Base-by-base conservation (phyloP, 2,113 vertebrate genomes). In the Epinephelus lanceolatus region DNA sequence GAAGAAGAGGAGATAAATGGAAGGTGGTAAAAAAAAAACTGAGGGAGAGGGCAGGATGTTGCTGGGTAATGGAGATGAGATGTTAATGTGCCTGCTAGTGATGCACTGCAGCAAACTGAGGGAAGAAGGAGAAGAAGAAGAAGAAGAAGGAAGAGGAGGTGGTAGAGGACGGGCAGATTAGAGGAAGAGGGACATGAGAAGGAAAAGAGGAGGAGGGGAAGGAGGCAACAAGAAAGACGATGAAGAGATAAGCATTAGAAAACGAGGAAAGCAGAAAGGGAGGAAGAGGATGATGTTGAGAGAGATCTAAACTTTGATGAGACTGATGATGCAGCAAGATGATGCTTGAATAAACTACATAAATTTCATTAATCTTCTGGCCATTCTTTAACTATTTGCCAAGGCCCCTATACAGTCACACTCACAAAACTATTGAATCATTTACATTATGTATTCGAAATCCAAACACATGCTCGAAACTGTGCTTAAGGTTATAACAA, bases 91-190 rank as follows among this genome's bases (percentile, higher is more conserved):
- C 53, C 86, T 86, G 89, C 85, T 76, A 75, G 85, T 90, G 91
- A 93, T 90, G 90, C 91, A 93, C 85, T 94, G 93, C 92, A 92
- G 93, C 91, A 93, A 94, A 92, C 49, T 81, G 88, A 88, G 83
- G 79, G 63, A 86, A 78, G 81, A 56, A 72, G 49, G 55, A 81
- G 49, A 63, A 88, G 62, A 2, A 83, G 62, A 2, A 83, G 87
- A 69, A n/a, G n/a, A n/a, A 85, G 60, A 56, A 80, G 69, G 66
- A 76, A 66, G 61, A 78, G 42, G 60, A 86, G 76, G 65, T 79
- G 59, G 60, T 55, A 42, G 49, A 83, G 59, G 71, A 89, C 25
- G 25, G 42, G 45, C 17, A 80, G 81, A 86, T 82, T 25, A 78
- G 52, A 57, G 52, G 59, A 72, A 73, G 61, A 75, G 33, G 47